Evolutionary conservation across 2,113 vertebrate genomes (phyloP).

Genomic region (Trematomus loennbergii): DNA sequence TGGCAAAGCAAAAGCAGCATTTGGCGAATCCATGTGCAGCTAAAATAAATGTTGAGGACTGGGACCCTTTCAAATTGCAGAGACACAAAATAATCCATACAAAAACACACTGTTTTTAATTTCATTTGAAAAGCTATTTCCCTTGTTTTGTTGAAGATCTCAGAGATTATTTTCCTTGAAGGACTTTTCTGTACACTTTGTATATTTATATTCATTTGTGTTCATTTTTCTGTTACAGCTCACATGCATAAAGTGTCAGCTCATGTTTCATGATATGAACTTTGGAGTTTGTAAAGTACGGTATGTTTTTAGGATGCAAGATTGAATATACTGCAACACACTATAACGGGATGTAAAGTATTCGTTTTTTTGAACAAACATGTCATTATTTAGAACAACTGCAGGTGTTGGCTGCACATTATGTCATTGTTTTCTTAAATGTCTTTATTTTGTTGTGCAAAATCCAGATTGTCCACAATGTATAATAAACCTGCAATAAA

Average conservation of each 20-base stretch:
- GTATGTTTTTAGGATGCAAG: not conserved
- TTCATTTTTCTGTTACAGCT: not conserved
- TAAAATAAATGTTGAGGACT: no score
- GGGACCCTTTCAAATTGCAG: not conserved
- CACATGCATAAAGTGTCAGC: constrained; percentile 10
- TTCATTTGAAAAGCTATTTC: not conserved
- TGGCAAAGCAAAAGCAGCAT: no score
- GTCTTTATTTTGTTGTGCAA: constrained; percentile 20
- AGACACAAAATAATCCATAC: not conserved
- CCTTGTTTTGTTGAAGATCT: not conserved
- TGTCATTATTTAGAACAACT: not conserved
- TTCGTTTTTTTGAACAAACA: not conserved
- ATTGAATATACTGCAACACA: not conserved
- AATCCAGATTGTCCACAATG: constrained; percentile 2
- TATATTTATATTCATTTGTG: not conserved
- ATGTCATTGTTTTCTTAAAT: not conserved
- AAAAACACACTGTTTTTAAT: not conserved
- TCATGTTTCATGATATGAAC: not conserved
- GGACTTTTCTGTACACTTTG: constrained; percentile 22
- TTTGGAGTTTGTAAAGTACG: not conserved
- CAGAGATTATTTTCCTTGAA: not conserved
- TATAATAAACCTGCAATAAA: constrained; percentile 28
- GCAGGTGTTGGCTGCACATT: not conserved
- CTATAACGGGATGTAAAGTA: constrained; percentile 1
- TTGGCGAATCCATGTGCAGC: no score